A percentile compares a stretch with the other conserved stretches of the same genome.
phyloP scores from a whole-genome alignment of 1,140 invertebrate species.

The Vanessa tameamea region DNA sequence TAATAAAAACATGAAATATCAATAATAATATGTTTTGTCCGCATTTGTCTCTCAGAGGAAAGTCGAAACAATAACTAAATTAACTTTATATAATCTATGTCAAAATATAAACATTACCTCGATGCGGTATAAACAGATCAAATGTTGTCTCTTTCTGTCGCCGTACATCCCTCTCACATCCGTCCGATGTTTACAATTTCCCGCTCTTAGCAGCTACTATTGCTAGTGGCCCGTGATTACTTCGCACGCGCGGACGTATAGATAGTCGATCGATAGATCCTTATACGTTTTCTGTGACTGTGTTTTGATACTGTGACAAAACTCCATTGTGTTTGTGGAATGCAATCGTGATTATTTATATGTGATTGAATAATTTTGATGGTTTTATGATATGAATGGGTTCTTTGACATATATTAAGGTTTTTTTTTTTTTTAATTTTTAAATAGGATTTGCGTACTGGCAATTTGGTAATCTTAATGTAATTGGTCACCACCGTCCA shows the following conservation, averaged over 20 bases:
- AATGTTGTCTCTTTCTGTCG: slow-evolving; percentile 42
- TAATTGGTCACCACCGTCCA: too few relatives aligned
- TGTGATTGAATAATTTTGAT: slow-evolving; percentile 26
- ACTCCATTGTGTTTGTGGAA: slow-evolving; percentile 34
- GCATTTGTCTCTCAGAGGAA: slow-evolving; percentile 7
- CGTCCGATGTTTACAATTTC: slow-evolving; percentile 63
- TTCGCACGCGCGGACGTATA: slow-evolving; percentile 46
- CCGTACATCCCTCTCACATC: slow-evolving; percentile 45
- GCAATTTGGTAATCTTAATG: too few relatives aligned
- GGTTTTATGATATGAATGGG: slow-evolving; percentile 15
- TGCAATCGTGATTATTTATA: slow-evolving; percentile 18
- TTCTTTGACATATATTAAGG: slow-evolving; percentile 25
- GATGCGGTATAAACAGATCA: slow-evolving; percentile 51
- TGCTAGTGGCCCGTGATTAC: slow-evolving; percentile 45
- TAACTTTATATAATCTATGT: slow-evolving; percentile 29
- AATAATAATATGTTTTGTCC: too few relatives aligned
- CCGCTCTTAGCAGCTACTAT: slow-evolving; percentile 30
- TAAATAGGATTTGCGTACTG: too few relatives aligned
- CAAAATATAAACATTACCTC: slow-evolving; percentile 40
- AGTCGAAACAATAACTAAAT: neutral
- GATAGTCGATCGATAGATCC: slow-evolving; percentile 49
- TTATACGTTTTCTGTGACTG: slow-evolving; percentile 38
- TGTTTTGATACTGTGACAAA: slow-evolving; percentile 33
- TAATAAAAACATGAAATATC: too few relatives aligned
- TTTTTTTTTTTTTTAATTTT: slow-evolving; percentile 1